Conservation (phyloP, 2,113 vertebrate genomes). For the Rhinoderma darwinii region DNA sequence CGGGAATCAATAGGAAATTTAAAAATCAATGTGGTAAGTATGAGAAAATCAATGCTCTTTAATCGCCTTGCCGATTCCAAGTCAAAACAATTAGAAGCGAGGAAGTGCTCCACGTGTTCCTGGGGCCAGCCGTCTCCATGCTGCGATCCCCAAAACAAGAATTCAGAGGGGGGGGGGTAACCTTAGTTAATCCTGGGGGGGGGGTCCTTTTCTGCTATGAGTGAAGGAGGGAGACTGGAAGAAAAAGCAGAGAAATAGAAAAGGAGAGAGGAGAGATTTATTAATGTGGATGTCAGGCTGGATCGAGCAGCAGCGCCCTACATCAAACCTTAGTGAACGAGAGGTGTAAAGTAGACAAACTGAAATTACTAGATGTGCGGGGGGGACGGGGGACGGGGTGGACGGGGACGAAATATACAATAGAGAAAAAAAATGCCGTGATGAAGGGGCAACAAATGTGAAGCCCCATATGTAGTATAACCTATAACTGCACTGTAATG, state of each 20-base stretch:
- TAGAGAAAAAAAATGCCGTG: not conserved
- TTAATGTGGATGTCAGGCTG: slow-evolving; percentile 13
- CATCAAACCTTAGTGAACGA: not conserved
- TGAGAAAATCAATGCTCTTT: slow-evolving; percentile 95
- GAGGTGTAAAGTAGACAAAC: not conserved
- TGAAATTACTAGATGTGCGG: not conserved
- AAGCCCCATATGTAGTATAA: not conserved
- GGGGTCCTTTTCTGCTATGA: slow-evolving; percentile 58
- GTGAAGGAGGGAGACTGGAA: not conserved
- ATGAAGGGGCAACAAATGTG: not conserved
- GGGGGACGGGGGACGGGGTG: not conserved
- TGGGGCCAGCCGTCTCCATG: slow-evolving; percentile 67
- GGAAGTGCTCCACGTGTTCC: slow-evolving; percentile 86
- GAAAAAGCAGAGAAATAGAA: not conserved
- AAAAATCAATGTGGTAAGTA: slow-evolving; percentile 96
- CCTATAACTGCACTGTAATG: not conserved
- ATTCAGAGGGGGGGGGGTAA: slow-evolving; percentile 67
- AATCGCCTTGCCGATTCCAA: slow-evolving; percentile 95
- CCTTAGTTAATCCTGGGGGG: slow-evolving; percentile 53
- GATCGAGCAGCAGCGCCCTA: not conserved
- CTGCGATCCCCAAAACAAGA: slow-evolving; percentile 73
- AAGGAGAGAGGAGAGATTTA: not conserved
- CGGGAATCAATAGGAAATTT: slow-evolving; percentile 94
- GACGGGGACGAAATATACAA: not conserved
- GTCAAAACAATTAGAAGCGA: slow-evolving; percentile 96